Evolutionary conservation across 1,140 invertebrate genomes (phyloP).

Genomic region (Hormaphis cornu): DNA sequence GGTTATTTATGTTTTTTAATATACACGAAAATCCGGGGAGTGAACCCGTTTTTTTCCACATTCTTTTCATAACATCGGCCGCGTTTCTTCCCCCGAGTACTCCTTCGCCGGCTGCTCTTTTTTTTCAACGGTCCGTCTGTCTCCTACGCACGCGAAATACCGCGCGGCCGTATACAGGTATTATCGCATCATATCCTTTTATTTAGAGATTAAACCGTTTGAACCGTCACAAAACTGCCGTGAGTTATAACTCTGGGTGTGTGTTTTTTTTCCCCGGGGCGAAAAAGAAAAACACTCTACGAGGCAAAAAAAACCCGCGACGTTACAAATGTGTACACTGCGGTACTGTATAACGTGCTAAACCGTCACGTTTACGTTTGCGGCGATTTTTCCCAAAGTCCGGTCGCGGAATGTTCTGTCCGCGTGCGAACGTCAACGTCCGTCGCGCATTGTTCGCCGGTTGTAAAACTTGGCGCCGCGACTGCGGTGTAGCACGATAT

Average conservation of each 20-base stretch:
- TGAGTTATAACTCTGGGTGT: slow-evolving; percentile 14
- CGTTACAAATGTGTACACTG: background rate
- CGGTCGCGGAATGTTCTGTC: no score
- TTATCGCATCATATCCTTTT: slow-evolving; percentile 4
- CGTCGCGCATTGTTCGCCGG: no score
- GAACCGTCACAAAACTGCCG: slow-evolving; percentile 6
- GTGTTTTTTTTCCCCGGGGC: background rate
- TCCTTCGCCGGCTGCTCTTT: slow-evolving; percentile 23
- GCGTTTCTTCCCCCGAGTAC: background rate
- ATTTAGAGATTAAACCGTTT: slow-evolving; percentile 21
- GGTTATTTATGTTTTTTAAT: slow-evolving; percentile 33
- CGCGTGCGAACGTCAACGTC: no score
- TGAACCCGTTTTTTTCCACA: slow-evolving; percentile 26
- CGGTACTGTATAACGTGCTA: no score
- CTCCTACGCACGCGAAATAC: background rate
- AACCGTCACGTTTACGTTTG: no score
- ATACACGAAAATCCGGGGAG: slow-evolving; percentile 13
- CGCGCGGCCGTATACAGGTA: background rate
- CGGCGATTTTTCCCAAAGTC: no score
- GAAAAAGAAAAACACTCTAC: background rate
- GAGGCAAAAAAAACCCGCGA: background rate
- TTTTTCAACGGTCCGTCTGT: background rate
- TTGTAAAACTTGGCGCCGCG: no score
- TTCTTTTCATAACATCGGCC: background rate
- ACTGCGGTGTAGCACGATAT: no score